Conservation (phyloP, 1,140 invertebrate genomes). For the Drosophila kikkawai region DNA sequence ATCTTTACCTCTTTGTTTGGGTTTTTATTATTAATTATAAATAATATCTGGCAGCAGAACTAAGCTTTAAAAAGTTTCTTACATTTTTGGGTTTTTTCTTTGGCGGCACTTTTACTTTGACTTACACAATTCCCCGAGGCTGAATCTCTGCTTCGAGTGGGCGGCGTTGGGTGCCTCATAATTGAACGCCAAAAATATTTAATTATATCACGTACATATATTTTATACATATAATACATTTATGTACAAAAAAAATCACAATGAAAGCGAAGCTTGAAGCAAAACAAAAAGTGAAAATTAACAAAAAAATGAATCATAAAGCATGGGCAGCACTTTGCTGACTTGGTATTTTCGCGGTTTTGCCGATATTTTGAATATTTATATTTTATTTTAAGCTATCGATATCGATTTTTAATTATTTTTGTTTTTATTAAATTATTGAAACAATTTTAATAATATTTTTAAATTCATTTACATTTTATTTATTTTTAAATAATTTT, state of each 20-base stretch:
- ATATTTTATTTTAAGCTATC: background rate
- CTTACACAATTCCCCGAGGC: conserved; percentile 34
- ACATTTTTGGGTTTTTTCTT: background rate
- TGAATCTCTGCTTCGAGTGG: conserved; percentile 21
- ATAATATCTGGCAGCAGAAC: background rate
- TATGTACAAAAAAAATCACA: background rate
- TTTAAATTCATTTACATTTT: no score
- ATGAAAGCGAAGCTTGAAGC: conserved; percentile 23
- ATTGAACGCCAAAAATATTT: conserved; percentile 26
- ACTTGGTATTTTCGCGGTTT: conserved; percentile 1
- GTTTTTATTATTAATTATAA: background rate
- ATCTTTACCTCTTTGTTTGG: background rate
- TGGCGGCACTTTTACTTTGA: conserved; percentile 25
- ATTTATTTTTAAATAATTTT: no score
- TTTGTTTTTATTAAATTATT: background rate
- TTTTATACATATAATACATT: background rate
- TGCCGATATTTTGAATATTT: background rate
- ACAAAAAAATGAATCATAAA: conserved; percentile 2
- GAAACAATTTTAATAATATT: background rate
- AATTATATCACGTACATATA: conserved; percentile 29
- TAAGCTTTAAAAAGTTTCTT: background rate
- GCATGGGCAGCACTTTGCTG: conserved; percentile 23
- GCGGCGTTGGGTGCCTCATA: conserved; percentile 10
- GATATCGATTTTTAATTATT: background rate
- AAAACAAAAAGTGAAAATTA: conserved; percentile 21